phyloP scores from a whole-genome alignment of 2,797 vertebrate species.

The Microcaecilia unicolor region DNA sequence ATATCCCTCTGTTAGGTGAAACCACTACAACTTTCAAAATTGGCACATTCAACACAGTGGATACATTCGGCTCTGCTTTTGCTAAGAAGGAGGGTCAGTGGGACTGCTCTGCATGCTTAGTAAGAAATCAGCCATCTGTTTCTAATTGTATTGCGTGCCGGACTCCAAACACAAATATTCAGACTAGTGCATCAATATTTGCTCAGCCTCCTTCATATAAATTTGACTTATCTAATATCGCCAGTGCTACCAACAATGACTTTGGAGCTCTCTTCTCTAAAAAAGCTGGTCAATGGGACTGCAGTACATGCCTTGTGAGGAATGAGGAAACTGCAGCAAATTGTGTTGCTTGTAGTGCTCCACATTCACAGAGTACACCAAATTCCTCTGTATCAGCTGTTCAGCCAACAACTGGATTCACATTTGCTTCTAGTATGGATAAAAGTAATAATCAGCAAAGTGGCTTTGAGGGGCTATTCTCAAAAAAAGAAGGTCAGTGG shows the following conservation, averaged over 20 bases:
- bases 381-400: slow-evolving; percentile 13
- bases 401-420: slow-evolving; percentile 18
- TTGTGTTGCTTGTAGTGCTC: slow-evolving; percentile 63
- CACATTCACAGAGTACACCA: slow-evolving; percentile 41
- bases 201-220: slow-evolving; percentile 31
- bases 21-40: slow-evolving; percentile 22
- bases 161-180: slow-evolving; percentile 21
- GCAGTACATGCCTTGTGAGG: slow-evolving; percentile 63
- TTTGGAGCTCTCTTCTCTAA: slow-evolving; percentile 50
- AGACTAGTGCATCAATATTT: neutral
- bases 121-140: slow-evolving; percentile 56
- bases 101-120: slow-evolving; percentile 73
- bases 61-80: slow-evolving; percentile 52
- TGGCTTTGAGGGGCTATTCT: slow-evolving; percentile 60
- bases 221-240: slow-evolving; percentile 23
- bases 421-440: slow-evolving; percentile 23
- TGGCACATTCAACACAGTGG: slow-evolving; percentile 4
- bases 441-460: slow-evolving; percentile 27
- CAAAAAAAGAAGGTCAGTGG: slow-evolving; percentile 74
- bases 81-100: slow-evolving; percentile 73
- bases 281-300: slow-evolving; percentile 83
- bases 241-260: slow-evolving; percentile 38
- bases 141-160: slow-evolving; percentile 45
- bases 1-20: slow-evolving; percentile 11
- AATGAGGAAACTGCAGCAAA: slow-evolving; percentile 53